Evolutionary conservation across 2,113 vertebrate genomes (phyloP), one percentile per base, ranked within the genome.

Genomic region (Pungitius pungitius): DNA sequence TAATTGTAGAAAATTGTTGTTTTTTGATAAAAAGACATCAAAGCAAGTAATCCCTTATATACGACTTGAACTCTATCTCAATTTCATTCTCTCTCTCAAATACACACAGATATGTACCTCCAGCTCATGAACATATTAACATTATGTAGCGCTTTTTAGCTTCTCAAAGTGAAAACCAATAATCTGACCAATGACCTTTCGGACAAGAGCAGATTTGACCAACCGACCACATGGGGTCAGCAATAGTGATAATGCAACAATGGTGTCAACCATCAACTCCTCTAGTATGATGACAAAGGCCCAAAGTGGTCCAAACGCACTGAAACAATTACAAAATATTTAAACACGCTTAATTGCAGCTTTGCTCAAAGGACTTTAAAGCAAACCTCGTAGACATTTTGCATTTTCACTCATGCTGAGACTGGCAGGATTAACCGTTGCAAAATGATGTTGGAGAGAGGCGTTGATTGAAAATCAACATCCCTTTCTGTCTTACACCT

Each of bases 231-330:
- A 49, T 18, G 18, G 18, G 8, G 45, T 49, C 7, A 49, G 20
- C 47, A 20, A 8, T 49, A 8, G 20, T 49, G 47, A 49, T n/a
- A n/a, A 69, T 82, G 14, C 17, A 10, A 69, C 64, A 67, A 30
- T 59, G n/a, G 13, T 20, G 39, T 70, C 33, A 69, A 69, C 11
- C 73, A 18, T 49, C 35, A 69, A 52, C 67, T 81, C 58, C 43
- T 61, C 26, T 52, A 14, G 20, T 45, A 47, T 35, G 10, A 68
- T 57, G 30, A 15, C n/a, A n/a, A n/a, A n/a, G n/a, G 14, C 33
- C 27, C 35, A 55, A 27, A 8, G 3, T 20, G 63, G 30, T 43
- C 26, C 0, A 2, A 70, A 51, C 49, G 24, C 30, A 58, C 8
- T 56, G 33, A 69, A 63, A 58, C 30, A 57, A 69, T 75, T 69